Percentiles rank a stretch among this genome's conserved stretches.
Evolutionary conservation across 1,140 invertebrate genomes (phyloP).

Genomic region (Eumeta japonica): DNA sequence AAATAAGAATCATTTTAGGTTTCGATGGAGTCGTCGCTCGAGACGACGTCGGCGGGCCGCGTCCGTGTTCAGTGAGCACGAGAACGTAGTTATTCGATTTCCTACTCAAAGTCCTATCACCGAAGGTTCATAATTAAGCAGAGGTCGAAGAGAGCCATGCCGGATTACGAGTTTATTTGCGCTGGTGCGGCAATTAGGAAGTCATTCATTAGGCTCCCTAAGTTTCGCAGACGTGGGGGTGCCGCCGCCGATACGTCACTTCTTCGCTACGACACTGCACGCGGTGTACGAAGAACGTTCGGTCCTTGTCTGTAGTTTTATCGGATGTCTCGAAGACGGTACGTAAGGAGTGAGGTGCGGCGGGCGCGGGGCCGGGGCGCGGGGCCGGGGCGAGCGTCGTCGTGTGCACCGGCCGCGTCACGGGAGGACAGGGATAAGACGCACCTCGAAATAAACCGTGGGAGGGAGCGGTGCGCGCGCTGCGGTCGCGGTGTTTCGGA

Average conservation of each 20-base stretch:
- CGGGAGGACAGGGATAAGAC: slow-evolving; percentile 26
- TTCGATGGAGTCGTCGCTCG: too few relatives aligned
- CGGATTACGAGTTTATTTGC: slow-evolving; percentile 50
- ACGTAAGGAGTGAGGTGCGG: slow-evolving; percentile 11
- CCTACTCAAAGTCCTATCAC: too few relatives aligned
- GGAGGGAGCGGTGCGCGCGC: slow-evolving; percentile 48
- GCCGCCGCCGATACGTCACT: slow-evolving; percentile 44
- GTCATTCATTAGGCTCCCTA: slow-evolving; percentile 57
- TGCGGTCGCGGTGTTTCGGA: slow-evolving; percentile 49
- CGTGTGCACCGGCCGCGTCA: slow-evolving; percentile 34
- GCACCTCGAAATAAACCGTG: slow-evolving; percentile 46
- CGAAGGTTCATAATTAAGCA: too few relatives aligned
- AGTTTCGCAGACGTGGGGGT: slow-evolving; percentile 56
- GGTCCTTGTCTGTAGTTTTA: too few relatives aligned
- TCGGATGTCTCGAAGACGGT: slow-evolving; percentile 21
- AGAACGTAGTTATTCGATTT: too few relatives aligned
- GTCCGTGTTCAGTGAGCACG: too few relatives aligned
- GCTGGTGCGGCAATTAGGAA: slow-evolving; percentile 54
- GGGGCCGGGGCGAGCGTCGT: slow-evolving; percentile 38
- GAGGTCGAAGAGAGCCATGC: too few relatives aligned
- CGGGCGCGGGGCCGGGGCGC: slow-evolving; percentile 14
- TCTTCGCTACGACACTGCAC: slow-evolving; percentile 28
- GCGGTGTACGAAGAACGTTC: slow-evolving; percentile 14
- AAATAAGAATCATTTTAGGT: too few relatives aligned
- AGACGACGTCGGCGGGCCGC: too few relatives aligned